Evolutionary conservation across 2,797 vertebrate genomes (phyloP).

Genomic region (Calcarius lapponicus): DNA sequence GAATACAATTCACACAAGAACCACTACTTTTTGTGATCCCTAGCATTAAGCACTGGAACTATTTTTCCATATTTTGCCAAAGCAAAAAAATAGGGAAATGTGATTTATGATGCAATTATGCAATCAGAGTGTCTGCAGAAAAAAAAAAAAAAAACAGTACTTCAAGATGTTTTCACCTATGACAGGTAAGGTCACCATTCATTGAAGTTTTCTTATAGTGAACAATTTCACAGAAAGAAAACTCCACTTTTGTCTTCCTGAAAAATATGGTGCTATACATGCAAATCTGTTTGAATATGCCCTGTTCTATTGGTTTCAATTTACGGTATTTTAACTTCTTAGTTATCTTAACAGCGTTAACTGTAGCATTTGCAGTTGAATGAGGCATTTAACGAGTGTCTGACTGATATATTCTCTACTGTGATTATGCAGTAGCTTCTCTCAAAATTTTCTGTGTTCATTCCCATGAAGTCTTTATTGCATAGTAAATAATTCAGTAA

Average conservation of each 20-base stretch:
- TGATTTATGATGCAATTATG: background rate
- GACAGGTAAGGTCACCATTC: background rate
- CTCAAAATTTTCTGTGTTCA: conserved; percentile 32
- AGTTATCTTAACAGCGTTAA: conserved; percentile 20
- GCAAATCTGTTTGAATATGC: background rate
- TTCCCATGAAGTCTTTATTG: conserved; percentile 25
- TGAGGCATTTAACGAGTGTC: conserved; percentile 35
- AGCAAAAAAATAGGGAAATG: background rate
- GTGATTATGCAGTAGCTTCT: conserved; percentile 35
- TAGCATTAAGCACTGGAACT: background rate
- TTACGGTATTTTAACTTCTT: conserved; percentile 4
- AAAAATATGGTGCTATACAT: background rate
- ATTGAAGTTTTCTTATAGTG: background rate
- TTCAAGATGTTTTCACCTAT: background rate
- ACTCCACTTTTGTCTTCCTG: background rate
- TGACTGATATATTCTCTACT: conserved; percentile 30
- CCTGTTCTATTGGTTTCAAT: background rate
- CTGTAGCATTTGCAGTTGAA: conserved; percentile 46
- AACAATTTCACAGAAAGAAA: background rate
- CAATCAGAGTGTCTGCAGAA: background rate
- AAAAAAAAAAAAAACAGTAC: background rate
- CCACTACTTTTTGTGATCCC: background rate
- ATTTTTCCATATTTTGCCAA: background rate
- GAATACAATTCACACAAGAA: background rate
- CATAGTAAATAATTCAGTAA: conserved; percentile 41